These are phyloP conservation scores for Perccottus glenii DNA, from an alignment of 2,113 vertebrate species.

Conservation along the genomic window DNA sequence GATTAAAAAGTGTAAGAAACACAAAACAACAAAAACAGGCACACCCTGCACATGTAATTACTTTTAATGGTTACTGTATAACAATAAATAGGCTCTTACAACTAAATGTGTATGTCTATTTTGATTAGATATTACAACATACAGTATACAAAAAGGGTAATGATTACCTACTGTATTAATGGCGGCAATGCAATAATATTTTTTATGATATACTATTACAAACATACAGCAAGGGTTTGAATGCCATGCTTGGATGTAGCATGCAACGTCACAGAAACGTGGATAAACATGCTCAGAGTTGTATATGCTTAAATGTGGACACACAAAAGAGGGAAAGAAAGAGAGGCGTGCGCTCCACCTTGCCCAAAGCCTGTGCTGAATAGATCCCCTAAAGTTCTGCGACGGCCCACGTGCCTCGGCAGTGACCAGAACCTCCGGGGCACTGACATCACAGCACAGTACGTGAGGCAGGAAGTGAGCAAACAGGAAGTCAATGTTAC, in stretches of 20 bases:
- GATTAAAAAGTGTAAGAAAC: constrained; percentile 45
- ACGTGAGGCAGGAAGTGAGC: constrained; percentile 75
- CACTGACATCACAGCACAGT: constrained; percentile 85
- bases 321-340: constrained; percentile 52
- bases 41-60: constrained; percentile 24
- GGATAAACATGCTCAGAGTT: constrained; percentile 33
- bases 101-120: background rate
- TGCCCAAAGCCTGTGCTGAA: constrained; percentile 92
- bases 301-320: constrained; percentile 5
- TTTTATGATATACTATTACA: background rate
- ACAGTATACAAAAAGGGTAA: background rate
- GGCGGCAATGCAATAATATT: constrained; percentile 7
- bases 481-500: constrained; percentile 81
- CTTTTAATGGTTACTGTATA: background rate
- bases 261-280: constrained; percentile 47
- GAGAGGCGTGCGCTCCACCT: constrained; percentile 87
- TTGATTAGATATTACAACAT: background rate
- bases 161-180: constrained; percentile 4
- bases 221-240: constrained; percentile 35
- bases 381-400: constrained; percentile 96
- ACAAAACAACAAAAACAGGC: constrained; percentile 49
- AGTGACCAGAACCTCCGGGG: constrained; percentile 96
- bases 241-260: constrained; percentile 48
- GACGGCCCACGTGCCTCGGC: constrained; percentile 90
- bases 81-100: background rate